Conservation (phyloP, 1,140 invertebrate species). For the Cydia fagiglandana region DNA sequence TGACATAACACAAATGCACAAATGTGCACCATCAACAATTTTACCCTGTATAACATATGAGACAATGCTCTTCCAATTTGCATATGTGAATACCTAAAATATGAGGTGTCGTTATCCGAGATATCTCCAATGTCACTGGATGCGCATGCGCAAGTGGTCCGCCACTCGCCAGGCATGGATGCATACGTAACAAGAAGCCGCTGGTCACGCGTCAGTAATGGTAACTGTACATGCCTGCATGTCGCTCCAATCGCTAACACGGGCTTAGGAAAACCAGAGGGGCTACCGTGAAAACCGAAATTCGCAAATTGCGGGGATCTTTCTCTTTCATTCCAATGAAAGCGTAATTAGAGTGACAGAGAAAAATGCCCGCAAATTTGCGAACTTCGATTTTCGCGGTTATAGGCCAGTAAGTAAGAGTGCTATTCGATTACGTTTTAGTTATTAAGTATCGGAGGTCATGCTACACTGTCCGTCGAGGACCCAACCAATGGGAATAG, state of each 20-base stretch:
- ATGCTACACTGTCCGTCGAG: neutral
- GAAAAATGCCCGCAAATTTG: too few relatives aligned
- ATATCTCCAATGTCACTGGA: constrained; percentile 1
- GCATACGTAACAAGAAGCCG: constrained; percentile 3
- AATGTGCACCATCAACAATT: neutral
- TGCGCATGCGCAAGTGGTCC: constrained; percentile 24
- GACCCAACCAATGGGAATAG: neutral
- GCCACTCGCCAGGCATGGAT: neutral
- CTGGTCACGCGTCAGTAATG: constrained; percentile 17
- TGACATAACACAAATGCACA: too few relatives aligned
- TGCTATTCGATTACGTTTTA: neutral
- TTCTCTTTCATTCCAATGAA: too few relatives aligned
- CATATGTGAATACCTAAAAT: constrained; percentile 15
- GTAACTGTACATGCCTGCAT: neutral
- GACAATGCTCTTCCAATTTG: neutral
- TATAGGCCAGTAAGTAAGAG: too few relatives aligned
- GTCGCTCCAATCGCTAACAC: neutral
- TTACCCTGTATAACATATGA: neutral
- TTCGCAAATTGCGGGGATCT: too few relatives aligned
- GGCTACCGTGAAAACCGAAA: too few relatives aligned
- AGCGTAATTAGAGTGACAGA: too few relatives aligned
- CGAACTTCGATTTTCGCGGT: too few relatives aligned
- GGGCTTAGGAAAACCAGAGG: neutral
- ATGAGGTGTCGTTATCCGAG: neutral
- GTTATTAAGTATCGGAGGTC: neutral